Evolutionary conservation across 2,888 invertebrate genomes (phyloP).

Genomic region (Diarsia mendica): DNA sequence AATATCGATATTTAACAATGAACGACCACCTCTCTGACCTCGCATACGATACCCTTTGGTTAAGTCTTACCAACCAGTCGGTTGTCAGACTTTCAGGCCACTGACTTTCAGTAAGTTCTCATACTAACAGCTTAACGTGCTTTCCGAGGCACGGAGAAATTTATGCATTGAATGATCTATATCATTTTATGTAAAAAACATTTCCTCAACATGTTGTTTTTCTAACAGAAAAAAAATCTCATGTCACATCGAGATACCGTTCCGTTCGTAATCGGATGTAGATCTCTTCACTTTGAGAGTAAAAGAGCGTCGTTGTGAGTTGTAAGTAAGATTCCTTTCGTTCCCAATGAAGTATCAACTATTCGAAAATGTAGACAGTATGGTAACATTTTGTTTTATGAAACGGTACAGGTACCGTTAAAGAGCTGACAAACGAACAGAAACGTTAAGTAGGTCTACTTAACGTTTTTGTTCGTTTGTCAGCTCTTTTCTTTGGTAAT

Average conservation of each 20-base stretch:
- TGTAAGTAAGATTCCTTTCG: constrained; percentile 16
- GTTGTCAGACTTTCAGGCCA: no score
- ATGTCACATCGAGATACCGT: constrained; percentile 1
- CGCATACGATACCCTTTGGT: no score
- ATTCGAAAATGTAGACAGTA: background rate
- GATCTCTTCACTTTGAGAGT: constrained; percentile 22
- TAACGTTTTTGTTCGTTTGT: background rate
- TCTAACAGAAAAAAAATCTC: constrained; percentile 8
- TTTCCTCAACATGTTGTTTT: background rate
- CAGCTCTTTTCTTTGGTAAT: background rate
- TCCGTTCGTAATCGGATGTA: constrained; percentile 23
- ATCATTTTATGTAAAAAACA: background rate
- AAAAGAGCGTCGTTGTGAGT: constrained; percentile 8
- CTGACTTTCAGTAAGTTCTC: no score
- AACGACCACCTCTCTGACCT: no score
- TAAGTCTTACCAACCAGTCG: no score
- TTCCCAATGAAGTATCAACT: constrained; percentile 10
- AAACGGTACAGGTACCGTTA: no score
- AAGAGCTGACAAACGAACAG: no score
- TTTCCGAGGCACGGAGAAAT: no score
- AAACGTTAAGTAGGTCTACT: no score
- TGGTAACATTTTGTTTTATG: background rate
- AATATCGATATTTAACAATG: no score
- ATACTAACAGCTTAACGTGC: no score
- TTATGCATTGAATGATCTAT: no score